Evolutionary conservation across 53 echinoderm and acorn worm species (phyloP).

Genomic region (Zoroaster sp.): DNA sequence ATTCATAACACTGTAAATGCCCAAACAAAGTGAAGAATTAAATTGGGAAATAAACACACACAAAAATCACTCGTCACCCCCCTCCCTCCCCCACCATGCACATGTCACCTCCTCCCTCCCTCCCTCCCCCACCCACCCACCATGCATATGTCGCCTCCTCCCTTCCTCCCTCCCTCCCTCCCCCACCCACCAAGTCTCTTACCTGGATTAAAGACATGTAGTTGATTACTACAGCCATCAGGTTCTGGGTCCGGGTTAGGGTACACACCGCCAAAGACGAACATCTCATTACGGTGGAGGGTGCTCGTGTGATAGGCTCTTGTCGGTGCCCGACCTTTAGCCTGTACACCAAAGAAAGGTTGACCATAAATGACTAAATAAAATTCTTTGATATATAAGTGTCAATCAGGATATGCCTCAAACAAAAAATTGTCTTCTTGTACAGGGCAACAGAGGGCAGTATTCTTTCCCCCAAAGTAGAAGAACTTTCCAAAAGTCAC

Average conservation of each 20-base stretch:
- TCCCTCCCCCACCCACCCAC: too few species aligned
- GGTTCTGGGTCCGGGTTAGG: conserved; percentile 94
- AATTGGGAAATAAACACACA: too few species aligned
- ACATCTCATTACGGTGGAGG: conserved; percentile 81
- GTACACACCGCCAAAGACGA: conserved; percentile 91
- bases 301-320: conserved; percentile 89
- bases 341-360: conserved; percentile 19
- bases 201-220: conserved; percentile 88
- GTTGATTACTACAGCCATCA: conserved; percentile 90
- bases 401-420: neutral
- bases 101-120: too few species aligned
- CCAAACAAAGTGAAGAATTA: too few species aligned
- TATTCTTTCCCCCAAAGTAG: too few species aligned
- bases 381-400: neutral
- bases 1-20: too few species aligned
- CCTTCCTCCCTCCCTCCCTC: too few species aligned
- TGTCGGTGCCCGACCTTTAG: conserved; percentile 84
- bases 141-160: too few species aligned
- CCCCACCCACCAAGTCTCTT: too few species aligned
- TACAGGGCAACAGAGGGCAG: neutral
- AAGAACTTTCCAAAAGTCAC: too few species aligned
- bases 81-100: too few species aligned
- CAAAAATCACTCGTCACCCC: too few species aligned
- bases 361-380: neutral
- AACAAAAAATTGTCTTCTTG: neutral